A percentile compares a stretch with the other conserved stretches of the same genome.
Evolutionary conservation across 2,888 invertebrate genomes (phyloP).

Genomic region (Cosmorhoe ocellata): DNA sequence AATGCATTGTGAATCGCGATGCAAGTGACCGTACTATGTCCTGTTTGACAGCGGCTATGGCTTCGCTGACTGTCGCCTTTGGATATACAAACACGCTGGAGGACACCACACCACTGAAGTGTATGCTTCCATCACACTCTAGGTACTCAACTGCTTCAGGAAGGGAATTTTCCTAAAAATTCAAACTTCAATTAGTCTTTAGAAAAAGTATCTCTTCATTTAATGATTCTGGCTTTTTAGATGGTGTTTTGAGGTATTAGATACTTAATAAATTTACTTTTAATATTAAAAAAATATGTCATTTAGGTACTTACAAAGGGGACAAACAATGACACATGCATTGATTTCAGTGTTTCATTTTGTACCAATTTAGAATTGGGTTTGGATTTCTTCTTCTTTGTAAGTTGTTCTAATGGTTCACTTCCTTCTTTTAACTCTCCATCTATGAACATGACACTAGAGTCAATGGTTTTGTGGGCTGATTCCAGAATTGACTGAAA

Average conservation of each 20-base stretch:
- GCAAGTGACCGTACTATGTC: conserved; percentile 93
- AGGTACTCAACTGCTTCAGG: conserved; percentile 76
- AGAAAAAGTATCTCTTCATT: too few species aligned
- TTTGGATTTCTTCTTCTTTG: conserved; percentile 83
- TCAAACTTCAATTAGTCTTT: too few species aligned
- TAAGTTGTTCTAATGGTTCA: conserved; percentile 84
- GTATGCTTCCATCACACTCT: conserved; percentile 86
- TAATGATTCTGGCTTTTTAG: too few species aligned
- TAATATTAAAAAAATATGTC: too few species aligned
- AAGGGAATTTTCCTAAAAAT: conserved; percentile 67
- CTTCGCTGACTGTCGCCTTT: conserved; percentile 88
- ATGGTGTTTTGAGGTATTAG: too few species aligned
- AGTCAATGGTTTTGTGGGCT: conserved; percentile 82
- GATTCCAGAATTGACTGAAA: conserved; percentile 83
- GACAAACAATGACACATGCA: conserved; percentile 86
- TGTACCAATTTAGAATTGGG: conserved; percentile 62
- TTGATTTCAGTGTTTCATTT: conserved; percentile 73
- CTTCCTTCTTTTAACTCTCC: conserved; percentile 85
- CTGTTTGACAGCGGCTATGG: conserved; percentile 88
- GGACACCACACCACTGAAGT: conserved; percentile 87
- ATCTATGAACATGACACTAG: conserved; percentile 88
- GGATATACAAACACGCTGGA: conserved; percentile 90
- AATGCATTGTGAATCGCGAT: conserved; percentile 94
- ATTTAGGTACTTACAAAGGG: conserved; percentile 83
- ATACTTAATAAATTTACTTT: too few species aligned